Evolutionary conservation across 2,113 vertebrate genomes (phyloP), one percentile per base, ranked within the genome.

Genomic region (Rattus norvegicus): DNA sequence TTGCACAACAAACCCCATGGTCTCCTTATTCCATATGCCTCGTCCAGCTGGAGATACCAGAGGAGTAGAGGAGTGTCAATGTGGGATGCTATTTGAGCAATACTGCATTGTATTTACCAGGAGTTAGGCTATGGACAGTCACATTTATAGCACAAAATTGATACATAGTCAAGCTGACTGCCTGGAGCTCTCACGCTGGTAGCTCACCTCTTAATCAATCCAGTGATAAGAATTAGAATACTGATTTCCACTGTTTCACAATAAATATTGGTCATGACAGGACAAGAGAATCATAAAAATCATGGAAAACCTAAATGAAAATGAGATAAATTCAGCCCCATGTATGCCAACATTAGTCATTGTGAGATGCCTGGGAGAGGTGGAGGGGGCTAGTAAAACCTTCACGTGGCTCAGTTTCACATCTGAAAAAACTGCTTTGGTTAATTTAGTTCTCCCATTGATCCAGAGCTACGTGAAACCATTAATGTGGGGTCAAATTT

Each of bases 231-330:
- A 97, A 90, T 52, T 95, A 84, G 93, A 92, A 97, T 93, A 73
- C 67, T 90, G 92, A 93, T 92, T 65, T 97, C 90, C 63, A 70
- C 63, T 88, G 39, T 80, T 95, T 95, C 76, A 84, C 33, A 93
- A 84, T 95, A 95, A 92, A 91, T 88, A 93, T 72, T 84, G 13
- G 33, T 56, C 95, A 96, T 90, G 70, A 47, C n/a, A 84, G 84
- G 56, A 79, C 93, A 90, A 87, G 39, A 90, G 13, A 94, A 56
- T 36, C 91, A 85, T 91, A 88, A 97, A 43, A 90, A 47, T 88
- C 80, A 90, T 88, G 76, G 43, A 80, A 65, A 93, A 91, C 83
- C 94, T 30, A 86, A 96, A 95, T 97, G 73, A 96, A 96, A 97
- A 94, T 76, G 70, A 81, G 49, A 79, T 85, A 92, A 95, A 92